A percentile compares a stretch with the other conserved stretches of the same genome.
phyloP scores from a whole-genome alignment of 1,140 invertebrate species.

The Hyles vespertilio region DNA sequence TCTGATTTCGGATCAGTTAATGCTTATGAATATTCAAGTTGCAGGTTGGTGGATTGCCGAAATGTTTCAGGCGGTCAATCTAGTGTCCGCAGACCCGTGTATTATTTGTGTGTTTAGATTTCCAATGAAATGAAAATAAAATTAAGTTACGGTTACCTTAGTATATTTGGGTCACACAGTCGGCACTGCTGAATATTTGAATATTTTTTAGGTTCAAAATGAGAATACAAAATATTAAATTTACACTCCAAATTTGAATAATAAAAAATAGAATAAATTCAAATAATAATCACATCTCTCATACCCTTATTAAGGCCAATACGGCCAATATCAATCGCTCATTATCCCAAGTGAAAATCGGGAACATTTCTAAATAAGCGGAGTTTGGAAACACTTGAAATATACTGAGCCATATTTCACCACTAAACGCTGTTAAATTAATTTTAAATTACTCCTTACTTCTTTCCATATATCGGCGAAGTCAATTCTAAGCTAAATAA shows the following conservation, averaged over 20 bases:
- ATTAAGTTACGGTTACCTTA: background rate
- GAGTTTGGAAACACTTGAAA: background rate
- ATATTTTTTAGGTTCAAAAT: no score
- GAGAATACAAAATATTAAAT: no score
- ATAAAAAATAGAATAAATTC: background rate
- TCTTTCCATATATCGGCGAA: no score
- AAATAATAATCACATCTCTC: background rate
- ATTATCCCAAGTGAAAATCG: no score
- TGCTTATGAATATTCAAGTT: conserved; percentile 36
- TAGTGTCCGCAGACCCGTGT: background rate
- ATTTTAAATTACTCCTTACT: no score
- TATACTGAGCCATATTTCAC: conserved; percentile 4
- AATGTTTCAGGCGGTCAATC: conserved; percentile 14
- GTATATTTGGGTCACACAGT: no score
- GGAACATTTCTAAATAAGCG: background rate
- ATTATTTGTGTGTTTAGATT: conserved; percentile 1
- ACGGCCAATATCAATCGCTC: no score
- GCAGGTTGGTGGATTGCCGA: conserved; percentile 13
- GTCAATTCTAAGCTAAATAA: no score
- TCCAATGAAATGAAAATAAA: background rate
- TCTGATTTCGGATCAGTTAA: conserved; percentile 18
- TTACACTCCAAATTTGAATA: no score
- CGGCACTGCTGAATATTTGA: no score
- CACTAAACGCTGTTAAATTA: conserved; percentile 2
- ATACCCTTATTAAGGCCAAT: no score